These are phyloP conservation scores for Palythoa grandiflora DNA, from an alignment of 92 coral and sea anemone species.

Conservation along the genomic window DNA sequence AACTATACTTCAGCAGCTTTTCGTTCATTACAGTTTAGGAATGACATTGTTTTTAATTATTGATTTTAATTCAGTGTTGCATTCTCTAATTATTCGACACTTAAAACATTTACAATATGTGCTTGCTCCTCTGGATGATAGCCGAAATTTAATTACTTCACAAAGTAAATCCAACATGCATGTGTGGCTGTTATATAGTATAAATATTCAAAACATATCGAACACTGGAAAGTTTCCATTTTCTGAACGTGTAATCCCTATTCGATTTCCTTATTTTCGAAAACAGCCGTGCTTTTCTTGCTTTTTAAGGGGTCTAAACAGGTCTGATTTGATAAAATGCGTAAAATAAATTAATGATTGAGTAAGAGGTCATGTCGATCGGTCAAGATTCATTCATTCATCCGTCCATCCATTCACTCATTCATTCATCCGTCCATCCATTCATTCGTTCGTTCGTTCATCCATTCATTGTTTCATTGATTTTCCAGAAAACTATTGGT, in stretches of 20 bases:
- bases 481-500: constrained; percentile 2
- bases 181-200: neutral
- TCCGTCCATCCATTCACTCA: neutral
- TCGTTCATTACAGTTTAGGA: neutral
- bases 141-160: neutral
- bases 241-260: neutral
- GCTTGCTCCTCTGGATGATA: neutral
- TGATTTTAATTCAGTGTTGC: neutral
- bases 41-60: neutral
- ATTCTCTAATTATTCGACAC: constrained; percentile 2
- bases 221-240: neutral
- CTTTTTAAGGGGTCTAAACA: too few relatives aligned
- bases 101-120: neutral
- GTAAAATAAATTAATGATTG: too few relatives aligned
- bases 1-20: neutral
- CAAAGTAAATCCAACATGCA: neutral
- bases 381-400: neutral
- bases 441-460: neutral
- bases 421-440: neutral
- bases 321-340: too few relatives aligned
- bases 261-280: neutral
- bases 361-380: neutral
- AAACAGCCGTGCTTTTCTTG: neutral
- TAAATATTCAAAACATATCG: neutral
- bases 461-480: neutral